Percentiles rank a stretch among this genome's conserved stretches.
These are phyloP conservation scores for Hypomesus transpacificus DNA, from an alignment of 2,113 vertebrate genomes.

Conservation along the genomic window DNA sequence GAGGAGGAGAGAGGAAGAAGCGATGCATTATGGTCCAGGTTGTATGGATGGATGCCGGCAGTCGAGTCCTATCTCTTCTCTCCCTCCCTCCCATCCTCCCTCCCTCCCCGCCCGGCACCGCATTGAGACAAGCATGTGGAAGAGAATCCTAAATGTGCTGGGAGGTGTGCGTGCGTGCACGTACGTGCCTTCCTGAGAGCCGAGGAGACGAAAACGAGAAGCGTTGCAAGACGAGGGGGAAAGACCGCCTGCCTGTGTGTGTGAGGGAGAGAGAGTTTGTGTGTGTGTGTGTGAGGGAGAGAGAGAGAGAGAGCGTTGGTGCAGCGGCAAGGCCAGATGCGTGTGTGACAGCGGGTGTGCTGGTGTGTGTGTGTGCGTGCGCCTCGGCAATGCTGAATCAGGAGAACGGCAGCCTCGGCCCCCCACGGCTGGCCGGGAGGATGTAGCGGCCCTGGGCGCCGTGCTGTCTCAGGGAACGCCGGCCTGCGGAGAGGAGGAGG, in stretches of 20 bases:
- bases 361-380: constrained; percentile 15
- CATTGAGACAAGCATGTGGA: constrained; percentile 68
- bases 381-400: constrained; percentile 59
- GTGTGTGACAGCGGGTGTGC: constrained; percentile 23
- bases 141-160: constrained; percentile 58
- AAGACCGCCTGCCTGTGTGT: background rate
- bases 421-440: constrained; percentile 51
- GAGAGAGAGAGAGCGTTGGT: constrained; percentile 4
- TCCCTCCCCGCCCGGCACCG: constrained; percentile 56
- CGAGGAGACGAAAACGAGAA: background rate
- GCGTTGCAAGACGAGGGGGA: background rate
- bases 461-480: constrained; percentile 52
- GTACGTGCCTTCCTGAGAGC: constrained; percentile 29
- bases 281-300: background rate
- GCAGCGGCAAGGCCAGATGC: background rate
- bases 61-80: constrained; percentile 59
- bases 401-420: constrained; percentile 50
- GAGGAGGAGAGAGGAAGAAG: constrained; percentile 37
- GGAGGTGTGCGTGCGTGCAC: constrained; percentile 39
- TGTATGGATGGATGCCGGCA: constrained; percentile 63
- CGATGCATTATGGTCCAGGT: constrained; percentile 75
- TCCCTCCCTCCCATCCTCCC: constrained; percentile 35
- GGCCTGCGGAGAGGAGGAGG: constrained; percentile 58
- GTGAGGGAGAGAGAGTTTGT: background rate
- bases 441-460: constrained; percentile 65